Conservation (phyloP, 2,113 vertebrate genomes). For the Chionomys nivalis region DNA sequence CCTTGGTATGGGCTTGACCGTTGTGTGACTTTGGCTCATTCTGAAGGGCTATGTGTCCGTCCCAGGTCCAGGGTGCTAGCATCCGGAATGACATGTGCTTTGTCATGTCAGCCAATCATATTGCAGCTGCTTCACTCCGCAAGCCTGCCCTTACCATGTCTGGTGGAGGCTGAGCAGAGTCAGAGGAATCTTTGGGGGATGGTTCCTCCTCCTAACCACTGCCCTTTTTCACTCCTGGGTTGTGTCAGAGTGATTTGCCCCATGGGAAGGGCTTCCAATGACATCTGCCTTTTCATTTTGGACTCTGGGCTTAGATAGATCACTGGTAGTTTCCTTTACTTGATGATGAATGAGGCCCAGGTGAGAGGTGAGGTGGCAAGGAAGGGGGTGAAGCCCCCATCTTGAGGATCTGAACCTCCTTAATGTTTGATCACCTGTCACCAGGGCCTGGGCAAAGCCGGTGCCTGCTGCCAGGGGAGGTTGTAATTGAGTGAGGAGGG, state of each 20-base stretch:
- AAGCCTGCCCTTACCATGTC: accelerated
- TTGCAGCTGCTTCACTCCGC: not conserved
- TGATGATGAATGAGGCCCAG: not conserved
- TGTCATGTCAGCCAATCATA: not conserved
- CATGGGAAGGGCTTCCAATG: not conserved
- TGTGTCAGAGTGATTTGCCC: not conserved
- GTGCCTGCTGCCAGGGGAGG: not conserved
- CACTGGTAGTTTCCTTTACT: not conserved
- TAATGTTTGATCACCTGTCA: not conserved
- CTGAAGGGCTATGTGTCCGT: not conserved
- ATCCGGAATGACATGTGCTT: too few species aligned
- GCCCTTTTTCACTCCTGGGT: not conserved
- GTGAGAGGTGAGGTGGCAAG: not conserved
- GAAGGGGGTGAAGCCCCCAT: not conserved
- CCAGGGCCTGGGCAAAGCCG: not conserved
- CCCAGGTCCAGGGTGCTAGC: not conserved
- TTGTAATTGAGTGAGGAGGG: too few species aligned
- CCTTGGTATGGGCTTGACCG: constrained; percentile 88
- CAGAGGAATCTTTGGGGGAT: not conserved
- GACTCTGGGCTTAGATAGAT: not conserved
- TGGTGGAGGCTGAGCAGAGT: accelerated
- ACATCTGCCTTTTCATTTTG: not conserved
- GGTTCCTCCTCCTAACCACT: not conserved
- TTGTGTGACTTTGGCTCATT: not conserved
- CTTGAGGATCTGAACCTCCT: not conserved